These are phyloP conservation scores for Spatulosminthurus flaviceps DNA, from an alignment of 2,888 invertebrate genomes.

Conservation along the genomic window DNA sequence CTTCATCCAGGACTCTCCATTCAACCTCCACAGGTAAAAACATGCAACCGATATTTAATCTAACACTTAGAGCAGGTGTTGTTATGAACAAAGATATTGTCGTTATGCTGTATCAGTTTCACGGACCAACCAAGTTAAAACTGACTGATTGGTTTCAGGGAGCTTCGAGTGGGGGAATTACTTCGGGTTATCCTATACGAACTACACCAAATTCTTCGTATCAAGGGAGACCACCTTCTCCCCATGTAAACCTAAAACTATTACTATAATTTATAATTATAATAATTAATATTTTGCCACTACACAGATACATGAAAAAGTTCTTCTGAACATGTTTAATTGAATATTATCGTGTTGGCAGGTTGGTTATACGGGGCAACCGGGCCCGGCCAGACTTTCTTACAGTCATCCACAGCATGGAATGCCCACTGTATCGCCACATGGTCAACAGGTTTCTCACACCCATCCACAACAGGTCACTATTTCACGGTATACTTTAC, in stretches of 20 bases:
- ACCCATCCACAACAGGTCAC: slow-evolving; percentile 51
- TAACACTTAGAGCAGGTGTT: too few relatives aligned
- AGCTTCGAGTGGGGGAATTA: slow-evolving; percentile 82
- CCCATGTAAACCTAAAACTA: slow-evolving; percentile 56
- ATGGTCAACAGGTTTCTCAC: slow-evolving; percentile 47
- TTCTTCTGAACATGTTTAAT: slow-evolving; percentile 3
- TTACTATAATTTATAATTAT: too few relatives aligned
- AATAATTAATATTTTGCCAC: too few relatives aligned
- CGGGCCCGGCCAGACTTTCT: slow-evolving; percentile 50
- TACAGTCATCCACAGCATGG: slow-evolving; percentile 53
- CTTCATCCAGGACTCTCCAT: slow-evolving; percentile 56
- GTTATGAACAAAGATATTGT: not conserved
- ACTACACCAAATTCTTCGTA: slow-evolving; percentile 69
- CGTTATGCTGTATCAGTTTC: slow-evolving; percentile 10
- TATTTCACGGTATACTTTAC: slow-evolving; percentile 53
- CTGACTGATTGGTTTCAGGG: slow-evolving; percentile 68
- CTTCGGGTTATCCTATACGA: slow-evolving; percentile 84
- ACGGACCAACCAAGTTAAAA: not conserved
- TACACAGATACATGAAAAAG: too few relatives aligned
- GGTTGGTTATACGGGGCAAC: slow-evolving; percentile 54
- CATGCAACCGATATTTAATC: not conserved
- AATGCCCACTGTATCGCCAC: slow-evolving; percentile 42
- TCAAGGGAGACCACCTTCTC: slow-evolving; percentile 63
- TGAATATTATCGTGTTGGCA: slow-evolving; percentile 32
- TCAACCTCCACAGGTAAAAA: slow-evolving; percentile 52